Percentiles rank a stretch among this genome's conserved stretches.
Conservation (phyloP, 2,113 vertebrate genomes). For the Brachirus orientalis region DNA sequence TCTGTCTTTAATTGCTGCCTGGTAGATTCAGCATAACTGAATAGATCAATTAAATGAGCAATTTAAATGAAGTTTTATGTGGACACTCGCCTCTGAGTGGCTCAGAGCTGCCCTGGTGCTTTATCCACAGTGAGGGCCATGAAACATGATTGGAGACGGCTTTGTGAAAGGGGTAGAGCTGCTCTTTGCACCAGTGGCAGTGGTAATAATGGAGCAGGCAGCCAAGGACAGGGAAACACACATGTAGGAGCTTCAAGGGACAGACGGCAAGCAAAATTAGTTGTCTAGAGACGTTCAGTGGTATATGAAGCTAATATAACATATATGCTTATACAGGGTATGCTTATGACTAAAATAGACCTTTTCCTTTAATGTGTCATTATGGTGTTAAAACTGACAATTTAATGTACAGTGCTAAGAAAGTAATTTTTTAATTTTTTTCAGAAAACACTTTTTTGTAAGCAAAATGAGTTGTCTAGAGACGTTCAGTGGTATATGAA, state of each 20-base stretch:
- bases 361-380: too few species aligned
- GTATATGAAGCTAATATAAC: too few species aligned
- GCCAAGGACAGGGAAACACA: slow-evolving; percentile 16
- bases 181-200: slow-evolving; percentile 38
- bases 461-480: neutral
- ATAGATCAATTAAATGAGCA: slow-evolving; percentile 31
- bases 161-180: slow-evolving; percentile 18
- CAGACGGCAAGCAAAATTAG: slow-evolving; percentile 7
- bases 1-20: neutral
- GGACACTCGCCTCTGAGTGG: slow-evolving; percentile 13
- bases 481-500: too few species aligned
- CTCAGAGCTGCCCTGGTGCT: slow-evolving; percentile 17
- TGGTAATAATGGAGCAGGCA: slow-evolving; percentile 28
- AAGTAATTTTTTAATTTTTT: too few species aligned
- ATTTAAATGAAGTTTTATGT: slow-evolving; percentile 32
- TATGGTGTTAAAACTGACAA: too few species aligned
- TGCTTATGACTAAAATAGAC: too few species aligned
- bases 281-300: neutral
- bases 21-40: slow-evolving; percentile 2
- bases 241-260: slow-evolving; percentile 1
- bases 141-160: slow-evolving; percentile 34
- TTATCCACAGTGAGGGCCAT: slow-evolving; percentile 24
- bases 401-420: too few species aligned
- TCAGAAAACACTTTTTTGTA: too few species aligned
- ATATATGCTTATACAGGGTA: too few species aligned